Percentiles rank a stretch among this genome's conserved stretches.
Conservation (phyloP, 2,888 invertebrate species). For the Cryptocheilus praepositus region DNA sequence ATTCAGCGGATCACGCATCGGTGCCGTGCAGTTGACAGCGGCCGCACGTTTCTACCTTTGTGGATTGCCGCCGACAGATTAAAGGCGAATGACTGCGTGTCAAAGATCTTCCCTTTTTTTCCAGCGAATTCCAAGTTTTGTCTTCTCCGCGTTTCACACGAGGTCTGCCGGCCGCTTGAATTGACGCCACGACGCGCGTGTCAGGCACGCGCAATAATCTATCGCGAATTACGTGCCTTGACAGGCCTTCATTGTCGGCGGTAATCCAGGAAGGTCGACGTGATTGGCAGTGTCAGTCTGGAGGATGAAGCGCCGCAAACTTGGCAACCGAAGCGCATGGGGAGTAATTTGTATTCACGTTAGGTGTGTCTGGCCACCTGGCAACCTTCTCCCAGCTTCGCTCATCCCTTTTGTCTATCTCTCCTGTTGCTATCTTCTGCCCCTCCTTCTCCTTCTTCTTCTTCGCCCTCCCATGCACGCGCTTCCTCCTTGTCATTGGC, state of each 20-base stretch:
- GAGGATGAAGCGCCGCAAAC: slow-evolving; percentile 50
- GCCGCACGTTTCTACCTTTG: slow-evolving; percentile 1
- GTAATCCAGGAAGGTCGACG: slow-evolving; percentile 57
- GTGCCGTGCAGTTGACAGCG: slow-evolving; percentile 31
- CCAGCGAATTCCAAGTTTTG: too few relatives aligned
- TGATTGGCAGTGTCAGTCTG: slow-evolving; percentile 59
- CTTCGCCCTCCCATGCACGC: slow-evolving; percentile 52
- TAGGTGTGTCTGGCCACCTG: slow-evolving; percentile 67
- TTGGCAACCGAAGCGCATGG: slow-evolving; percentile 55
- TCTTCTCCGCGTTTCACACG: too few relatives aligned
- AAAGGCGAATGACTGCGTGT: too few relatives aligned
- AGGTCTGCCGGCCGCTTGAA: neutral
- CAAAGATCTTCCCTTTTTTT: too few relatives aligned
- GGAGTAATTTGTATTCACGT: slow-evolving; percentile 68
- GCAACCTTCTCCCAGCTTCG: slow-evolving; percentile 44
- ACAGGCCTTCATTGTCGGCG: slow-evolving; percentile 43
- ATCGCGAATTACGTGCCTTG: slow-evolving; percentile 55
- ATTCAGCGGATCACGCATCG: slow-evolving; percentile 56
- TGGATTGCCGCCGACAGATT: too few relatives aligned
- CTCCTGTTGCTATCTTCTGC: slow-evolving; percentile 20
- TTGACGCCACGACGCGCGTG: slow-evolving; percentile 26
- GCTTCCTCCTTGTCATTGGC: slow-evolving; percentile 9
- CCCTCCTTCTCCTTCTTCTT: slow-evolving; percentile 19
- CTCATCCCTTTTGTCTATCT: neutral
- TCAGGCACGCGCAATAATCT: slow-evolving; percentile 49